A percentile compares a stretch with the other conserved stretches of the same genome.
These are phyloP conservation scores for Larimichthys crocea DNA, from an alignment of 2,113 vertebrate genomes.

Conservation along the genomic window DNA sequence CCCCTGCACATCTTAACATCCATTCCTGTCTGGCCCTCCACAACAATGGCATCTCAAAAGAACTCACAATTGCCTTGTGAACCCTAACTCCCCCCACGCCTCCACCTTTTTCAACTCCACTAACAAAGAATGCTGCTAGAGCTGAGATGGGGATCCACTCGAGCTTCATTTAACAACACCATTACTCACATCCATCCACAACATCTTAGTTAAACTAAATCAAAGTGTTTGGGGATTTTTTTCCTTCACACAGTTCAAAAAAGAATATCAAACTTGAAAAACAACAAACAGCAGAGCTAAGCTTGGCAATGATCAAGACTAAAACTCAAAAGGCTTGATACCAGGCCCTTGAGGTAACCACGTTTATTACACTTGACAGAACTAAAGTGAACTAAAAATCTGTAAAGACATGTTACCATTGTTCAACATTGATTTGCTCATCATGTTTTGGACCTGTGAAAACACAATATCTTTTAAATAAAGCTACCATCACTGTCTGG, in stretches of 20 bases:
- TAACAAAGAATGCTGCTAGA: constrained; percentile 51
- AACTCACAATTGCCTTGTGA: constrained; percentile 65
- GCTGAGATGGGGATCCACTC: constrained; percentile 28
- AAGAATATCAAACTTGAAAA: no score
- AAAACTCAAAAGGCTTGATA: neutral
- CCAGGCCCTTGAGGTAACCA: neutral
- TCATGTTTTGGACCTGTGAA: no score
- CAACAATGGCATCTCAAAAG: constrained; percentile 67
- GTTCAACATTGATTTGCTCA: no score
- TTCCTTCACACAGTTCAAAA: no score
- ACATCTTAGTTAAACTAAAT: neutral
- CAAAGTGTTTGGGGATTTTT: neutral
- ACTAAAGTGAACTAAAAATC: neutral
- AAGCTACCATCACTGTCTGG: no score
- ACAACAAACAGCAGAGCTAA: neutral
- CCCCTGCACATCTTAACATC: constrained; percentile 43
- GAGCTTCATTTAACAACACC: constrained; percentile 35
- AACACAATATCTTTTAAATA: no score
- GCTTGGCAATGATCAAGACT: neutral
- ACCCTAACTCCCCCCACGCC: constrained; percentile 48
- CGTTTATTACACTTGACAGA: neutral
- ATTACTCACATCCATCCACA: neutral
- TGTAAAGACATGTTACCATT: no score
- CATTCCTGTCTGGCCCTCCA: constrained; percentile 55
- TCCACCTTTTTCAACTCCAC: constrained; percentile 21